Conservation (phyloP, 1,140 invertebrate species). For the Steinernema feltiae region DNA sequence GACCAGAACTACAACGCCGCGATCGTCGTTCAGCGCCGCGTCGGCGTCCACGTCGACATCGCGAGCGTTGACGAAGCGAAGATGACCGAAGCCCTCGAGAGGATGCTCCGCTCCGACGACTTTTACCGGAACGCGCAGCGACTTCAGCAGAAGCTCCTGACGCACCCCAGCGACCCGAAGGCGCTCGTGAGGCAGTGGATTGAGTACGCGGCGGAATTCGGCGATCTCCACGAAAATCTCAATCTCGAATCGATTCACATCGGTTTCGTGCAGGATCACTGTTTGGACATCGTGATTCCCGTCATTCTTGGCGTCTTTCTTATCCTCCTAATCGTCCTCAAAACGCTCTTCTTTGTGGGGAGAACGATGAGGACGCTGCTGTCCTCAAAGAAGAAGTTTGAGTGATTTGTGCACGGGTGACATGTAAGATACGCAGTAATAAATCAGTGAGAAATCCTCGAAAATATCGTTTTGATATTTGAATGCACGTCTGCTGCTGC, state of each 20-base stretch:
- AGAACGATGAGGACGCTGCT: too few relatives aligned
- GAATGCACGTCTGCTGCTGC: too few relatives aligned
- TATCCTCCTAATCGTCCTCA: too few relatives aligned
- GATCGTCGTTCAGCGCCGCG: neutral
- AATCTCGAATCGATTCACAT: neutral
- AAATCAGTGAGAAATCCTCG: too few relatives aligned
- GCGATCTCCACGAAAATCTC: neutral
- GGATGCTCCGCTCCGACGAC: neutral
- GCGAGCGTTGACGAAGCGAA: neutral
- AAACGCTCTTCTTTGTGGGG: too few relatives aligned
- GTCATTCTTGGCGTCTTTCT: too few relatives aligned
- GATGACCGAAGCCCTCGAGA: neutral
- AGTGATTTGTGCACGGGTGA: too few relatives aligned
- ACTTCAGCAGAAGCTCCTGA: neutral
- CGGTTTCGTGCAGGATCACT: neutral
- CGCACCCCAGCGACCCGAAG: neutral
- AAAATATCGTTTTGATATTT: too few relatives aligned
- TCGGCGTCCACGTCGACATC: constrained; percentile 2
- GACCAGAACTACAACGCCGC: constrained; percentile 43
- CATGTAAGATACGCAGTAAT: too few relatives aligned
- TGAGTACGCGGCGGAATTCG: neutral
- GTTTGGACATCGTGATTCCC: too few relatives aligned
- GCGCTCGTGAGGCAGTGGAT: neutral
- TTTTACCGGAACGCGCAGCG: neutral
- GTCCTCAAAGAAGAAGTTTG: too few relatives aligned